Evolutionary conservation across 2,113 vertebrate species (phyloP).

Genomic region (Apodemus sylvaticus): DNA sequence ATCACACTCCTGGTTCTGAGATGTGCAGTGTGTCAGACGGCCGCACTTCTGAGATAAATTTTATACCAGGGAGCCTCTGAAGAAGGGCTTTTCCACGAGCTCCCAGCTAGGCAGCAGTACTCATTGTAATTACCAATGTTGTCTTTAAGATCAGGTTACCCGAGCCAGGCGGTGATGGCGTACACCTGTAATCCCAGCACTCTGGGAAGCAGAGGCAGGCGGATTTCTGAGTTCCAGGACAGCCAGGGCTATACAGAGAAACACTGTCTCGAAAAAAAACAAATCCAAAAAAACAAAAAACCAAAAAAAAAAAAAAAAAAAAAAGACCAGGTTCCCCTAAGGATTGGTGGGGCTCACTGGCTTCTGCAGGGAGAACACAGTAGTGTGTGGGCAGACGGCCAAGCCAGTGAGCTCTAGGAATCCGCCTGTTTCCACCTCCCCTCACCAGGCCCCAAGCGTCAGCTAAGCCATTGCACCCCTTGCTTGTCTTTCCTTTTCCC

Average conservation of each 20-base stretch:
- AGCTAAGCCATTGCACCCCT: too few species aligned
- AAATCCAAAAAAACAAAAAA: too few species aligned
- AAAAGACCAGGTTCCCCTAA: accelerated
- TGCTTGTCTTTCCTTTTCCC: not conserved
- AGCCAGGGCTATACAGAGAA: too few species aligned
- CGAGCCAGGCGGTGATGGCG: too few species aligned
- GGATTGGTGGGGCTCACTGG: not conserved
- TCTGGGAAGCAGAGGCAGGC: too few species aligned
- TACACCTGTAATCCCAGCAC: too few species aligned
- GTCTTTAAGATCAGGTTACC: not conserved
- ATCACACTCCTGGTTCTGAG: accelerated
- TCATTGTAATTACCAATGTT: not conserved
- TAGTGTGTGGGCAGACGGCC: not conserved
- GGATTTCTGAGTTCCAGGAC: too few species aligned
- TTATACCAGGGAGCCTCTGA: not conserved
- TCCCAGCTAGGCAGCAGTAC: accelerated
- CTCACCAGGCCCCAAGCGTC: not conserved
- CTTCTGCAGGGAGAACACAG: not conserved
- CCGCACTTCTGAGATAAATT: not conserved
- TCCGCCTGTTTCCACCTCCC: not conserved
- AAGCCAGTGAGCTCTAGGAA: not conserved
- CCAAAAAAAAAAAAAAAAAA: too few species aligned
- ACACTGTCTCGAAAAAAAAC: too few species aligned
- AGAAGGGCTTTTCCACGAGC: accelerated
- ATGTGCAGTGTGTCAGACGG: too few species aligned